phyloP scores from a whole-genome alignment of 2,797 vertebrate genomes.

The Propithecus deckenii region DNA sequence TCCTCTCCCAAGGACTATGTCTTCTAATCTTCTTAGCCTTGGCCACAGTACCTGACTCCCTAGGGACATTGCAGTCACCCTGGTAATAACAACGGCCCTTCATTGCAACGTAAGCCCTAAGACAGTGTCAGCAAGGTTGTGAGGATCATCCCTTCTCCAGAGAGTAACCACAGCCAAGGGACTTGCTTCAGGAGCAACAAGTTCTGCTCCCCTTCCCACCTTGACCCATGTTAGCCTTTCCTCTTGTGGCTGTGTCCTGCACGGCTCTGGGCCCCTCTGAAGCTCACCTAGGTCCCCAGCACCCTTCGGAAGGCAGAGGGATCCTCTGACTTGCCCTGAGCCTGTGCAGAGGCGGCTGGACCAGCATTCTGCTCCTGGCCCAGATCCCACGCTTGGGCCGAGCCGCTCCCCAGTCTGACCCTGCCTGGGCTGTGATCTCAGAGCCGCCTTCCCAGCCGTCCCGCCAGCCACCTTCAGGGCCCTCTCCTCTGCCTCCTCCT shows the following conservation, averaged over 20 bases:
- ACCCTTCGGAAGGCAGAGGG: background rate
- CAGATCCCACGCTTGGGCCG: background rate
- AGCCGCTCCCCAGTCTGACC: background rate
- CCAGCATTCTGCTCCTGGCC: background rate
- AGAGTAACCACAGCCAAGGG: background rate
- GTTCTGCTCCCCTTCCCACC: background rate
- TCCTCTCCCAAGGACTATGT: background rate
- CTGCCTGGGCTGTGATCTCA: background rate
- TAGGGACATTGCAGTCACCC: background rate
- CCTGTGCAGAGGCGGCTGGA: accelerated
- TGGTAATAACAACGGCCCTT: background rate
- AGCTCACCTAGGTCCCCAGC: background rate
- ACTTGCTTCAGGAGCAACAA: background rate
- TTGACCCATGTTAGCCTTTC: background rate
- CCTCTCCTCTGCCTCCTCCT: too few relatives aligned
- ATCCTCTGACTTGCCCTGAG: background rate
- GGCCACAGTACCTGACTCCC: background rate
- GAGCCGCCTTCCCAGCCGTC: background rate
- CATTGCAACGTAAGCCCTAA: background rate
- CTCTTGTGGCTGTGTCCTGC: background rate
- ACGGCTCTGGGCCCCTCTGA: background rate
- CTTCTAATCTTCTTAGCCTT: background rate
- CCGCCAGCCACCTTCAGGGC: background rate
- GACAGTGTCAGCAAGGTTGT: background rate
- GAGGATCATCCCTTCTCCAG: background rate